Evolutionary conservation across 2,113 vertebrate species (phyloP).

Genomic region (Ovis canadensis): DNA sequence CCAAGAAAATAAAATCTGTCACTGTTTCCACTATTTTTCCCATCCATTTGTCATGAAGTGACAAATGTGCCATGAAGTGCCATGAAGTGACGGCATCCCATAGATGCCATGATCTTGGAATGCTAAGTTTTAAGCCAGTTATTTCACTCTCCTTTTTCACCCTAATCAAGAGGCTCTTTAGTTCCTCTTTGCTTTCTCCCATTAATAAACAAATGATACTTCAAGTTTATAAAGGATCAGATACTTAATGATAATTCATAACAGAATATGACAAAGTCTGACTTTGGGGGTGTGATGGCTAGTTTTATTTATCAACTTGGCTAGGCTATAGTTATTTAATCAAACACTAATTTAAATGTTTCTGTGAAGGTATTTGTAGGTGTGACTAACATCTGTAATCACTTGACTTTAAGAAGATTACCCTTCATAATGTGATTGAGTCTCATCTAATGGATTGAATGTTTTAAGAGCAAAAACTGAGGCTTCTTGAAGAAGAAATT

Average conservation of each 20-base stretch:
- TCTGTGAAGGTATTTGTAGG: background rate
- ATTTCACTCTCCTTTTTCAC: background rate
- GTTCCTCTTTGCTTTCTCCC: background rate
- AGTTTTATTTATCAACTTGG: background rate
- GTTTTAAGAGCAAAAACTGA: background rate
- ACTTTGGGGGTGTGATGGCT: background rate
- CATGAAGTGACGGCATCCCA: background rate
- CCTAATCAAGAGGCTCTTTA: background rate
- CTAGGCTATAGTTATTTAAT: background rate
- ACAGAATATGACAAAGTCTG: background rate
- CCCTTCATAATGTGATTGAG: background rate
- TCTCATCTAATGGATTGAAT: background rate
- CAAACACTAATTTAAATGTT: background rate
- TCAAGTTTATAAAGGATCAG: background rate
- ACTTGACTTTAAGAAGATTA: background rate
- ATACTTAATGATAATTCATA: background rate
- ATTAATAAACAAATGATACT: background rate
- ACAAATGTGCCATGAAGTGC: background rate
- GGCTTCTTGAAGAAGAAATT: background rate
- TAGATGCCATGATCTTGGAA: background rate
- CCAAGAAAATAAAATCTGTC: background rate
- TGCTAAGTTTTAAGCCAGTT: background rate
- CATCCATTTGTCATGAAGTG: background rate
- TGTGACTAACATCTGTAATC: background rate
- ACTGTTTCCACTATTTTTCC: background rate